phyloP scores from a whole-genome alignment of 2,888 invertebrate species.

The Eumacrocentrus americanus region DNA sequence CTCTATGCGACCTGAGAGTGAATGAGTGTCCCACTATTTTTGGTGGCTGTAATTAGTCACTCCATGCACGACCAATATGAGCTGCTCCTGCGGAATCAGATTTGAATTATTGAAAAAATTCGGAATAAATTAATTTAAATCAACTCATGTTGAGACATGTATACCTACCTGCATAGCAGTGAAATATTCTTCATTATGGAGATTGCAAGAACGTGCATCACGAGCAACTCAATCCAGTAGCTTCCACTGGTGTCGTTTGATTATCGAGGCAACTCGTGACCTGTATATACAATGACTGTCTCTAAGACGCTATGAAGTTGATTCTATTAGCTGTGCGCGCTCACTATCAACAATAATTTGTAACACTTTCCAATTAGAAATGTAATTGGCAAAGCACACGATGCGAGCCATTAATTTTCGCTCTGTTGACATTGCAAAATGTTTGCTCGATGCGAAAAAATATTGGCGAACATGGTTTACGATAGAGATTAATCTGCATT shows the following conservation, averaged over 20 bases:
- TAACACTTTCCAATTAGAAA: not conserved
- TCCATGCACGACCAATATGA: too few species aligned
- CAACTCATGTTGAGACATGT: not conserved
- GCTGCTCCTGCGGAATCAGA: too few species aligned
- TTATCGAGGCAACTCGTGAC: slow-evolving; percentile 28
- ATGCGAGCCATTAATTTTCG: slow-evolving; percentile 21
- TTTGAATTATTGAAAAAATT: not conserved
- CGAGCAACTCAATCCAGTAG: slow-evolving; percentile 1
- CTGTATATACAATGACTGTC: slow-evolving; percentile 9
- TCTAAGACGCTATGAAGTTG: slow-evolving; percentile 4
- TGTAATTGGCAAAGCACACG: not conserved
- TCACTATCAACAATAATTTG: slow-evolving; percentile 1
- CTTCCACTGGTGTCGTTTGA: slow-evolving; percentile 23
- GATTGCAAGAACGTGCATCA: slow-evolving; percentile 1
- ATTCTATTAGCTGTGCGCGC: slow-evolving; percentile 4
- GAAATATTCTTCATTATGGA: slow-evolving; percentile 8
- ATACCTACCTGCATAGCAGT: slow-evolving; percentile 1
- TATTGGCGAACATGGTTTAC: slow-evolving; percentile 17
- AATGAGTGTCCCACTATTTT: too few species aligned
- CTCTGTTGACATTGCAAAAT: slow-evolving; percentile 1
- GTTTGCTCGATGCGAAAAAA: not conserved
- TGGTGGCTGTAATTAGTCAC: too few species aligned
- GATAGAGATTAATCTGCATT: slow-evolving; percentile 38
- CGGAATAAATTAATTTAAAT: slow-evolving; percentile 10
- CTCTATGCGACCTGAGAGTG: not conserved